Evolutionary conservation across 2,113 vertebrate species (phyloP).

Genomic region (Hiodon alosoides): DNA sequence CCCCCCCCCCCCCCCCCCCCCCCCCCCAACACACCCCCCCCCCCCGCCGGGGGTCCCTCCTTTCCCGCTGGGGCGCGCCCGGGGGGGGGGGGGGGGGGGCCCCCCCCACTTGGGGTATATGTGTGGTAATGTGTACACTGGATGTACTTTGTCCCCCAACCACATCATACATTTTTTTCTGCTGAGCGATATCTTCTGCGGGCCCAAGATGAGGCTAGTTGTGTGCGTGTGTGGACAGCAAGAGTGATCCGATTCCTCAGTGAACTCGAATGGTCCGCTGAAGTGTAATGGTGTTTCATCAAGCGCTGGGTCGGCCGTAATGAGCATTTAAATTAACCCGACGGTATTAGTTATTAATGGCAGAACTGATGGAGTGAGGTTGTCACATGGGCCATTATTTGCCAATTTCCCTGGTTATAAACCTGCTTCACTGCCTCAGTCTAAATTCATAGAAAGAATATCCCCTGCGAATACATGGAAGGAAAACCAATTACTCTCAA

Average conservation of each 20-base stretch:
- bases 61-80: too few relatives aligned
- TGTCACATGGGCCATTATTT: slow-evolving; percentile 61
- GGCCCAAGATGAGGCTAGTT: too few relatives aligned
- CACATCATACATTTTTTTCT: too few relatives aligned
- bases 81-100: too few relatives aligned
- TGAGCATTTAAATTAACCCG: slow-evolving; percentile 48
- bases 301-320: slow-evolving; percentile 40
- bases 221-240: background rate
- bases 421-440: slow-evolving; percentile 47
- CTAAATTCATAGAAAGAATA: slow-evolving; percentile 59
- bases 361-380: slow-evolving; percentile 51
- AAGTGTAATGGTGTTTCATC: slow-evolving; percentile 42
- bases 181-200: too few relatives aligned
- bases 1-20: too few relatives aligned
- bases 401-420: slow-evolving; percentile 60
- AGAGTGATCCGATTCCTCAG: slow-evolving; percentile 32
- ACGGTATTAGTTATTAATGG: slow-evolving; percentile 56
- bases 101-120: too few relatives aligned
- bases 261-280: slow-evolving; percentile 14
- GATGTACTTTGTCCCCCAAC: too few relatives aligned
- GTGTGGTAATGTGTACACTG: too few relatives aligned
- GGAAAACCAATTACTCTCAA: slow-evolving; percentile 50
- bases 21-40: too few relatives aligned
- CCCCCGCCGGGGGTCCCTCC: too few relatives aligned
- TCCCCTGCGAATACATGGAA: slow-evolving; percentile 38